These are phyloP conservation scores for Melinaea marsaeus DNA, from an alignment of 2,888 invertebrate species.

Conservation along the genomic window DNA sequence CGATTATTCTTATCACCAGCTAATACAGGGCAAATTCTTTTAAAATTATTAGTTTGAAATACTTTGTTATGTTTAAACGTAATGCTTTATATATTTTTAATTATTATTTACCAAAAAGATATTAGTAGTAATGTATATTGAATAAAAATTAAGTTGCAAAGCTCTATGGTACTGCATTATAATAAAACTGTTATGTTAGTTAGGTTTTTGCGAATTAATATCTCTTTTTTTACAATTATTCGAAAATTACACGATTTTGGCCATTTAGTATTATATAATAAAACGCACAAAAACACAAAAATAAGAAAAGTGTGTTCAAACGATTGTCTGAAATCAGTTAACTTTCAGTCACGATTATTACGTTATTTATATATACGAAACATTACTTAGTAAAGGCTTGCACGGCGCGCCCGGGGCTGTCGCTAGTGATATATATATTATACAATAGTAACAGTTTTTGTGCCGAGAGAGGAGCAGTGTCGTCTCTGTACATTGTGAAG, in stretches of 20 bases:
- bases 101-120: too few relatives aligned
- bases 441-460: constrained; percentile 58
- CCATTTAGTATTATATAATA: too few relatives aligned
- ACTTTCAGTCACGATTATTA: constrained; percentile 49
- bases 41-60: neutral
- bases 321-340: constrained; percentile 50
- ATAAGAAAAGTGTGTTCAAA: constrained; percentile 10
- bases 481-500: constrained; percentile 73
- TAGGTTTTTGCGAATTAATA: too few relatives aligned
- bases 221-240: too few relatives aligned
- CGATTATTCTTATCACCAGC: constrained; percentile 20
- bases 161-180: too few relatives aligned
- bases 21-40: neutral
- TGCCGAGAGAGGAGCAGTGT: constrained; percentile 65
- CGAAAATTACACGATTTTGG: too few relatives aligned
- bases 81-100: too few relatives aligned
- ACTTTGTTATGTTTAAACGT: too few relatives aligned
- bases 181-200: too few relatives aligned
- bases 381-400: constrained; percentile 66
- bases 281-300: neutral
- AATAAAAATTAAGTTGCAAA: too few relatives aligned
- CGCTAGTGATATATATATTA: constrained; percentile 47
- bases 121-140: too few relatives aligned
- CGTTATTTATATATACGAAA: constrained; percentile 33
- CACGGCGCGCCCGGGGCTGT: constrained; percentile 54